A percentile compares a stretch with the other conserved stretches of the same genome.
Conservation (phyloP, 2,888 invertebrate species). For the Trissolcus brochymenae region DNA sequence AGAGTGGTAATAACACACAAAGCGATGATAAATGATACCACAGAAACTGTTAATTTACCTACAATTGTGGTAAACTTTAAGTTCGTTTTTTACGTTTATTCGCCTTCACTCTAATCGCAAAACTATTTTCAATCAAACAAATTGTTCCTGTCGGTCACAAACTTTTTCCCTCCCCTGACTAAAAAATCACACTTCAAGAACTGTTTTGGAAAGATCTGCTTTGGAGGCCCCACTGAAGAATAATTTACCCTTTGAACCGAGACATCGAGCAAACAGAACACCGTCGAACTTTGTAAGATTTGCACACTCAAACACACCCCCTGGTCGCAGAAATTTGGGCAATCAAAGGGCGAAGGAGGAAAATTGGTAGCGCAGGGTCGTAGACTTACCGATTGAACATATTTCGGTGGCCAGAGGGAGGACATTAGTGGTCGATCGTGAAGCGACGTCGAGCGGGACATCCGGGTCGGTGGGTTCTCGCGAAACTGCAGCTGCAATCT, state of each 20-base stretch:
- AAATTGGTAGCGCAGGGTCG: conserved; percentile 2
- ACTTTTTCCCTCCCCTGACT: no score
- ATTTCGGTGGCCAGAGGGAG: conserved; percentile 73
- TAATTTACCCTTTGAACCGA: not conserved
- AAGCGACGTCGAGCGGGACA: conserved; percentile 68
- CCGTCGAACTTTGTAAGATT: not conserved
- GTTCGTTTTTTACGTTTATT: conserved; percentile 40
- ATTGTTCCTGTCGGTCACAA: not conserved
- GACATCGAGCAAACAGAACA: not conserved
- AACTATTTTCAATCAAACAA: conserved; percentile 20
- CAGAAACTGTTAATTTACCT: conserved; percentile 54
- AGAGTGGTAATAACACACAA: conserved; percentile 47
- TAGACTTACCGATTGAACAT: conserved; percentile 76
- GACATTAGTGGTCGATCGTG: conserved; percentile 72
- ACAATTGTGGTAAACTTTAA: conserved; percentile 51
- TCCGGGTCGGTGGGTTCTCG: conserved; percentile 75
- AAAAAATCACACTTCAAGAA: no score
- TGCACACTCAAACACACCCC: not conserved
- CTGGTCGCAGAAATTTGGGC: not conserved
- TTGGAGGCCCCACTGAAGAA: not conserved
- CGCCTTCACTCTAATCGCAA: conserved; percentile 10
- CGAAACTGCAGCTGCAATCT: conserved; percentile 76
- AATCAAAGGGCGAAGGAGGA: no score
- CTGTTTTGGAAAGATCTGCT: not conserved
- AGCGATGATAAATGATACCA: conserved; percentile 54